Base-by-base conservation (phyloP, 2,888 invertebrate species). In the Strigamia transsilvanica region DNA sequence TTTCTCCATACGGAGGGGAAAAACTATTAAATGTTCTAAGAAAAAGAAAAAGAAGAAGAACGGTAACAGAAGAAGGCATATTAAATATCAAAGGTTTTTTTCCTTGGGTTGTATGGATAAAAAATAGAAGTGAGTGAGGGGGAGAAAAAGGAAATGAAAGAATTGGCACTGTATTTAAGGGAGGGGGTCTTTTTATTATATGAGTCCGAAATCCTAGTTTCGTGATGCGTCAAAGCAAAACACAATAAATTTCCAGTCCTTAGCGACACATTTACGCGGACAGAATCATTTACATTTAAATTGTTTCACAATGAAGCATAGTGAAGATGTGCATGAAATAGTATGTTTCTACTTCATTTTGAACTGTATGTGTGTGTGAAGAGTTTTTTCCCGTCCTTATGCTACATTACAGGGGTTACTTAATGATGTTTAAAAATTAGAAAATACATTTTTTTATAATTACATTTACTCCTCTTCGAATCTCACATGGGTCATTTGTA, bases 151-250 rank as follows among this genome's bases (percentile, higher is more conserved):
- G 61, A 61, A 61, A 61, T 61, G 61, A 61, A 61, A 61, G 61
- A 61, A 61, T 61, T 61, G 61, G 61, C 10, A 61, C 10, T n/a
- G 23, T 61, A 61, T 61, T 61, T 61, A 61, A 61, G 61, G 61
- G 61, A 61, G 61, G 61, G 61, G 61, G 61, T 61, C 61, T 61
- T 61, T 61, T 61, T 61, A 61, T 61, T 61, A 61, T 61, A 61
- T 61, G 61, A 61, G 61, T 61, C 61, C 61, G 23, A 61, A 61
- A 61, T 61, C 61, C 61, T 61, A 9, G 61, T 61, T 61, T 61
- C 61, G 61, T 61, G 61, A 61, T 61, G 61, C 61, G 61, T 61
- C 61, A 61, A 61, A 61, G 61, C 61, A 61, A 61, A 61, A 61
- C 61, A 61, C 23, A 61, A 61, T 61, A 61, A 61, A 61, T 61